These are phyloP conservation scores for Antidorcas marsupialis DNA, from an alignment of 2,113 vertebrate genomes.

Conservation along the genomic window DNA sequence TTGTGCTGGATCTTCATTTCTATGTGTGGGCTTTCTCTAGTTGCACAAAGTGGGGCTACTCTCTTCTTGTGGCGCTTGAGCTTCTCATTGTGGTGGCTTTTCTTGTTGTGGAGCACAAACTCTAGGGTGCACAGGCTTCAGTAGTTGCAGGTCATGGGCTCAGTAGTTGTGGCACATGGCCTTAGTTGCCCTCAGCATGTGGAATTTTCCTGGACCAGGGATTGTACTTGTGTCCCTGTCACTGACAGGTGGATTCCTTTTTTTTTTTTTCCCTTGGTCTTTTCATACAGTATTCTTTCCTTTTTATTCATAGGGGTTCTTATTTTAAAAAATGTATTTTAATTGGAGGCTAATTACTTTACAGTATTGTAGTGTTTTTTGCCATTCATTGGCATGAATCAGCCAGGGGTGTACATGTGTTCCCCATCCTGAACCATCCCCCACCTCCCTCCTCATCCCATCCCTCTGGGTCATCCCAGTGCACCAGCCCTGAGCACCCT, in stretches of 20 bases:
- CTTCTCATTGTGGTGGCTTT: not conserved
- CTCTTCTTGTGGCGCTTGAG: not conserved
- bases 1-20: not conserved
- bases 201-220: not conserved
- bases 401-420: too few relatives aligned
- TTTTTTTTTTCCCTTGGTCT: too few relatives aligned
- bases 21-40: not conserved
- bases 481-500: too few relatives aligned
- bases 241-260: not conserved
- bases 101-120: not conserved
- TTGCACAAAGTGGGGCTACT: not conserved
- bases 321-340: too few relatives aligned
- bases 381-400: too few relatives aligned
- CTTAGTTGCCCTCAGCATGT: not conserved
- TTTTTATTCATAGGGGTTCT: not conserved
- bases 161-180: not conserved
- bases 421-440: too few relatives aligned
- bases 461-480: too few relatives aligned
- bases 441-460: too few relatives aligned
- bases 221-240: not conserved
- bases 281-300: not conserved
- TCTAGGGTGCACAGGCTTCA: not conserved
- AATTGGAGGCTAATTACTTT: too few relatives aligned
- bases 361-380: too few relatives aligned
- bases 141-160: not conserved